Base-by-base conservation (phyloP, 2,888 invertebrate genomes). In the Belgica antarctica region DNA sequence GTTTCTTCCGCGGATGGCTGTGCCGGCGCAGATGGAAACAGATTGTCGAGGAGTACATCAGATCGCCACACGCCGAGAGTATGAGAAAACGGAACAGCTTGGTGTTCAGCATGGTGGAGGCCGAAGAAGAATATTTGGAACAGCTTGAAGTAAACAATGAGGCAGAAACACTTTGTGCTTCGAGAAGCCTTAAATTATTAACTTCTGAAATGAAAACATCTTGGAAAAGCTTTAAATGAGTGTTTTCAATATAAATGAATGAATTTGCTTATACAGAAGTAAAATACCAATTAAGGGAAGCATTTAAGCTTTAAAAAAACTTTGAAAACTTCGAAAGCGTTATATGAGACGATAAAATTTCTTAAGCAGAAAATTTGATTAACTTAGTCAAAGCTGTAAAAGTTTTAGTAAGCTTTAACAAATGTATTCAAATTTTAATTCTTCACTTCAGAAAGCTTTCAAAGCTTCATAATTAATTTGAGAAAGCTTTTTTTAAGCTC, bases 11-110 rank as follows among this genome's bases (percentile, higher is more conserved):
- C 4, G 95, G 95, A 10, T 95, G 95, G 95, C 80, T 95, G 70
- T 95, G 94, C 78, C 84, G 95, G 10, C 83, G 94, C 7, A 83
- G 94, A 47, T 95, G 95, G 95, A 95, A 95, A 79, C 94, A 94
- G 78, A 95, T 95, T 71, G 94, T 95, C 17, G 94, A 94, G 75
- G 91, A 94, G 77, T 95, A 95, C 79, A 95, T 95, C 76, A 92
- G 92, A 77, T 94, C 93, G 72, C 94, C 94, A 0, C 94, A 95
- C 77, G 94, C 94, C 0, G 94, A 94, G 78, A 94, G 91, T 77
- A 94, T 95, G 94, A 83, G 94, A 70, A 94, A 94, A 77, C 81
- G 95, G 71, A 95, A 95, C 83, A 90, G 92, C 76, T 81, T 92
- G 72, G 92, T 92, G 17, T 92, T 92, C 79, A 87, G 90, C 75